A percentile compares a stretch with the other conserved stretches of the same genome.
These are phyloP conservation scores for Emys orbicularis DNA, from an alignment of 2,797 vertebrate genomes.

Conservation along the genomic window DNA sequence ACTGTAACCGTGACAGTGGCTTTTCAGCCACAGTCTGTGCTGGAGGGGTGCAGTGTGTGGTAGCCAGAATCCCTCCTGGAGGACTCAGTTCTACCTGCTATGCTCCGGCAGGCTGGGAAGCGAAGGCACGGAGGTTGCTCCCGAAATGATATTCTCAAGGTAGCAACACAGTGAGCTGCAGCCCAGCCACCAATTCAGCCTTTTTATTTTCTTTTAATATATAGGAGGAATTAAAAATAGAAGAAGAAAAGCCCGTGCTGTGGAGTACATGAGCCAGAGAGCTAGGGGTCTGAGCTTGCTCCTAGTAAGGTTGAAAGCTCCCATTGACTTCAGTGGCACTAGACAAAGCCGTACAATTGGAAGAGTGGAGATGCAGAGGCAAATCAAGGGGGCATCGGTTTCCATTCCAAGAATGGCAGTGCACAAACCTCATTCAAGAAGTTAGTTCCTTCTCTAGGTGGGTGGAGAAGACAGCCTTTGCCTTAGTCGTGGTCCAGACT, in stretches of 20 bases:
- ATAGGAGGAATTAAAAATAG: not conserved
- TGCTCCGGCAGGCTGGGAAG: not conserved
- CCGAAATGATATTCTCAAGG: not conserved
- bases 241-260: not conserved
- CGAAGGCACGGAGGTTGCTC: rapidly evolving
- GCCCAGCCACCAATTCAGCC: not conserved
- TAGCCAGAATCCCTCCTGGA: too few relatives aligned
- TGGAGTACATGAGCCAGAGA: not conserved
- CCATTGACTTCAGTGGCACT: not conserved
- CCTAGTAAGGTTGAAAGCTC: not conserved
- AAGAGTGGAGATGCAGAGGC: not conserved
- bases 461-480: not conserved
- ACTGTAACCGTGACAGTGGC: not conserved
- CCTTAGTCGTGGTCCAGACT: not conserved
- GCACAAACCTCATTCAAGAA: not conserved
- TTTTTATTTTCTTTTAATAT: not conserved
- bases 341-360: not conserved
- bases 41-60: not conserved
- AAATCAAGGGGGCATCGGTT: not conserved
- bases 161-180: not conserved
- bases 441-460: not conserved
- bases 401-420: not conserved
- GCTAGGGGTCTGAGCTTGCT: not conserved
- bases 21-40: not conserved
- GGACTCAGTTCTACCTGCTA: not conserved